Conservation (phyloP, 2,888 invertebrate genomes). For the Epsilonema sp. region DNA sequence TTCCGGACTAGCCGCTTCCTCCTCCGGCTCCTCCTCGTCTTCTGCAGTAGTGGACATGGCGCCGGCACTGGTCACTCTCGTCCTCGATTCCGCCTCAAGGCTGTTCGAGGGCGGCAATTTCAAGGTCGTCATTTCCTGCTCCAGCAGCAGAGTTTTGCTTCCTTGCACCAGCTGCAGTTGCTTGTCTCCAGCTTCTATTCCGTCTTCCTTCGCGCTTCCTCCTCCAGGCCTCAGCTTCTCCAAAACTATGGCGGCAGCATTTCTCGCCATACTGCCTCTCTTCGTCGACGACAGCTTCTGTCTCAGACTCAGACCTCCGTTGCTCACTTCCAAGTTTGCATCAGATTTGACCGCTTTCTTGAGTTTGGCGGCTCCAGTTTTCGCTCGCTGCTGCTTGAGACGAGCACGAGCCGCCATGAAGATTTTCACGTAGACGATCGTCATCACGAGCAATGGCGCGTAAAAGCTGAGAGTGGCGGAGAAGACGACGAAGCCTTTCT, state of each 20-base stretch:
- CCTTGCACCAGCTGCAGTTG: neutral
- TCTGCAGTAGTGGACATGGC: no score
- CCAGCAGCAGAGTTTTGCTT: no score
- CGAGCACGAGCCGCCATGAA: slow-evolving; percentile 65
- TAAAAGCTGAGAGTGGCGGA: slow-evolving; percentile 82
- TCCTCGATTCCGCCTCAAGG: no score
- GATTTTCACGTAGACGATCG: slow-evolving; percentile 83
- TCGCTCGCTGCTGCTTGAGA: no score
- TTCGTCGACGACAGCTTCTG: neutral
- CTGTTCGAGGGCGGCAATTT: no score
- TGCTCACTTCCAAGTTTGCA: neutral
- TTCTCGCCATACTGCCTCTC: neutral
- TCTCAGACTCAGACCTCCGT: no score
- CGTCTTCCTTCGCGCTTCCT: neutral
- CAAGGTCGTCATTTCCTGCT: no score
- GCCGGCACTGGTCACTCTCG: no score
- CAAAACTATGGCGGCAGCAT: neutral
- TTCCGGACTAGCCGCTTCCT: no score
- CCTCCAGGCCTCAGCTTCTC: neutral
- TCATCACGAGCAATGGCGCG: slow-evolving; percentile 80
- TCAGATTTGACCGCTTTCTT: neutral
- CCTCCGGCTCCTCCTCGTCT: no score
- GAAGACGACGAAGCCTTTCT: slow-evolving; percentile 73
- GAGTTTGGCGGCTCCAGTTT: no score
- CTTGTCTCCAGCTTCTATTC: neutral